These are phyloP conservation scores for zebrafish (Danio rerio) DNA, from an alignment of 2,113 vertebrate species.

Conservation along the genomic window GRCz12tu NC_133184.1:43740501-43741000, in stretches of 20 bases:
- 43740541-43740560: slow-evolving; percentile 10
- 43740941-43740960: slow-evolving; percentile 19
- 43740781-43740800: slow-evolving; percentile 59
- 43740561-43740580: slow-evolving; percentile 52
- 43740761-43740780: slow-evolving; percentile 52
- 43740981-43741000: neutral
- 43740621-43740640: slow-evolving; percentile 32
- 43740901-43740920: neutral
- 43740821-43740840: slow-evolving; percentile 73
- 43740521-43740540: neutral
- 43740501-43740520: slow-evolving; percentile 45
- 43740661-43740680: neutral
- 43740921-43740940: slow-evolving; percentile 18
- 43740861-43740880: slow-evolving; percentile 56
- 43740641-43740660: slow-evolving; percentile 1
- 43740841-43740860: slow-evolving; percentile 66
- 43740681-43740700: slow-evolving; percentile 8
- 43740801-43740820: slow-evolving; percentile 59
- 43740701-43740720: slow-evolving; percentile 12
- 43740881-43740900: slow-evolving; percentile 30
- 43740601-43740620: slow-evolving; percentile 28
- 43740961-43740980: slow-evolving; percentile 16
- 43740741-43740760: slow-evolving; percentile 39
- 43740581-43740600: slow-evolving; percentile 30
- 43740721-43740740: slow-evolving; percentile 48